Conservation (phyloP, 2,797 vertebrate species). For the Bradypus variegatus region DNA sequence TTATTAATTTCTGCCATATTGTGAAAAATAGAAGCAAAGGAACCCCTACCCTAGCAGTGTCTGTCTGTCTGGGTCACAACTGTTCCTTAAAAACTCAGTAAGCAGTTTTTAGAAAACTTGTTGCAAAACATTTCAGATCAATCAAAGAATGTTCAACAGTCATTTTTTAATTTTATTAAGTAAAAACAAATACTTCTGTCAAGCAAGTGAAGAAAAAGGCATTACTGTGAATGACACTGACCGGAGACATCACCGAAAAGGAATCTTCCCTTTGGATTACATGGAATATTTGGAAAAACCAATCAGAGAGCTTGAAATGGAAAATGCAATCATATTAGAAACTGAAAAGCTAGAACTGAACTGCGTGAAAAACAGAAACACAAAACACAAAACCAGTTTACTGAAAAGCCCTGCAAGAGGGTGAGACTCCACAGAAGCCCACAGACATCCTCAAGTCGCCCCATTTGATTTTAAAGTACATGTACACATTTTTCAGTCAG, state of each 20-base stretch:
- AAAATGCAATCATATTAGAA: not conserved
- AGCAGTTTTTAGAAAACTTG: not conserved
- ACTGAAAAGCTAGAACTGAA: not conserved
- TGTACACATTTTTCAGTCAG: not conserved
- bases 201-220: not conserved
- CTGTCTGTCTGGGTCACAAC: not conserved
- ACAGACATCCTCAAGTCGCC: too few species aligned
- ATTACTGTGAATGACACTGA: not conserved
- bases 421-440: not conserved
- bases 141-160: not conserved
- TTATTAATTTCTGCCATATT: not conserved
- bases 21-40: not conserved
- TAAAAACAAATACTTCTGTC: conserved; percentile 17
- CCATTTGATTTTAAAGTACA: not conserved
- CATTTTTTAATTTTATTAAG: not conserved
- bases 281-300: not conserved
- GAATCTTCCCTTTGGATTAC: not conserved
- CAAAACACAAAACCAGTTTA: not conserved
- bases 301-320: not conserved
- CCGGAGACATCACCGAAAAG: not conserved
- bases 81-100: not conserved
- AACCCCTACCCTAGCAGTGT: not conserved
- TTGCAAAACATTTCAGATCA: not conserved
- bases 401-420: not conserved
- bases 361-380: not conserved